Conservation (phyloP, 1,140 invertebrate species). For the Drosophila trapezifrons region DNA sequence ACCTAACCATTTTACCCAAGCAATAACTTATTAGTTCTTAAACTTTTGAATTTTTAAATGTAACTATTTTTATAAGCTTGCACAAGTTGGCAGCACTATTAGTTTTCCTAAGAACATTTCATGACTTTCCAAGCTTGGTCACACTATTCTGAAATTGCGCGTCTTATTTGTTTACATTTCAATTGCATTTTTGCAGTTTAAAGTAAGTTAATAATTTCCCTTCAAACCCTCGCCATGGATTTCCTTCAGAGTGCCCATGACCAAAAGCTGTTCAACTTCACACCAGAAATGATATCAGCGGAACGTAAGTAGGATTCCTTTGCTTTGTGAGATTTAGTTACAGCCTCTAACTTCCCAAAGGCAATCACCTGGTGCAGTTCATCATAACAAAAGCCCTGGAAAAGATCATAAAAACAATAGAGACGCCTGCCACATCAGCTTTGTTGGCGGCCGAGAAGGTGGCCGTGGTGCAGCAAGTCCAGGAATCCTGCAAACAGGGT, state of each 20-base stretch:
- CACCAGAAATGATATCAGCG: slow-evolving; percentile 51
- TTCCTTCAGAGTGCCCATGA: slow-evolving; percentile 51
- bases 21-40: too few species aligned
- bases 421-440: slow-evolving; percentile 40
- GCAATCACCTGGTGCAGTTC: slow-evolving; percentile 43
- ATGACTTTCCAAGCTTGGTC: neutral
- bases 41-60: too few species aligned
- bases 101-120: neutral
- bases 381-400: slow-evolving; percentile 44
- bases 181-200: neutral
- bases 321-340: neutral
- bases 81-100: neutral
- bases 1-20: too few species aligned
- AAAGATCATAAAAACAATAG: slow-evolving; percentile 54
- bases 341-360: slow-evolving; percentile 10
- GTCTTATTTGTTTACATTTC: slow-evolving; percentile 1
- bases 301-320: slow-evolving; percentile 54
- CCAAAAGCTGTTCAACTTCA: slow-evolving; percentile 68
- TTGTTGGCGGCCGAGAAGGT: slow-evolving; percentile 37
- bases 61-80: too few species aligned
- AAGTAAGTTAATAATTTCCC: neutral
- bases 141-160: slow-evolving; percentile 1
- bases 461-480: slow-evolving; percentile 31
- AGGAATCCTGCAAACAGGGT: slow-evolving; percentile 22
- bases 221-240: slow-evolving; percentile 29